These are phyloP conservation scores for Tetragnatha versicolor DNA, from an alignment of 1,140 invertebrate species.

Conservation along the genomic window DNA sequence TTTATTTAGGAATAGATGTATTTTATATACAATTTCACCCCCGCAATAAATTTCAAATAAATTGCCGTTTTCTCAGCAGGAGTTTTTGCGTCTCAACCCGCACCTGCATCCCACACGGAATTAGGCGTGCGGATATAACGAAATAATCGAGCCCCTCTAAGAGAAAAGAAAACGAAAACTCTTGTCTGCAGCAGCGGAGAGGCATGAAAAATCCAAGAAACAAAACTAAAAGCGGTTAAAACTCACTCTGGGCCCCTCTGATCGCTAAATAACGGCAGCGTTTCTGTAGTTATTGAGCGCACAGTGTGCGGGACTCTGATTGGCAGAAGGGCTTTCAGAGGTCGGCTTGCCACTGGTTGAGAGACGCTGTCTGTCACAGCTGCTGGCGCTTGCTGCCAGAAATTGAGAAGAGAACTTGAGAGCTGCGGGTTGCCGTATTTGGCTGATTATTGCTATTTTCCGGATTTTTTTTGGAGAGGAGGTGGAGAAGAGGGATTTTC, in stretches of 20 bases:
- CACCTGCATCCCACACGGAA: no score
- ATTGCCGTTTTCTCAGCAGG: no score
- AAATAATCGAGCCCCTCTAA: no score
- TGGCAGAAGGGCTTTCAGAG: conserved; percentile 52
- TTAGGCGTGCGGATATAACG: no score
- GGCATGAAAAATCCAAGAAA: no score
- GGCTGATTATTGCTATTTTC: background rate
- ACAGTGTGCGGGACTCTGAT: conserved; percentile 47
- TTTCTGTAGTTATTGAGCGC: conserved; percentile 54
- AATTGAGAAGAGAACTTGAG: conserved; percentile 50
- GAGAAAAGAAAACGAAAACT: no score
- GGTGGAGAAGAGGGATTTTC: background rate
- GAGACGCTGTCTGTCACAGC: conserved; percentile 54
- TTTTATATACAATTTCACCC: no score
- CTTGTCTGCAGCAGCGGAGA: no score
- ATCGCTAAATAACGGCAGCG: conserved; percentile 51
- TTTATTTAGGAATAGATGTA: no score
- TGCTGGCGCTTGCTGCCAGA: conserved; percentile 50
- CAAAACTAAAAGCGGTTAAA: conserved; percentile 42
- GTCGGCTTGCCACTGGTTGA: conserved; percentile 53
- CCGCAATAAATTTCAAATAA: no score
- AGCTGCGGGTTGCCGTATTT: background rate
- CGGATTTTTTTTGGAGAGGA: background rate
- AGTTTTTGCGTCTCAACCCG: no score
- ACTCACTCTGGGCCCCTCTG: conserved; percentile 46